phyloP scores from a whole-genome alignment of 2,888 invertebrate species.

The Mystacides longicornis region DNA sequence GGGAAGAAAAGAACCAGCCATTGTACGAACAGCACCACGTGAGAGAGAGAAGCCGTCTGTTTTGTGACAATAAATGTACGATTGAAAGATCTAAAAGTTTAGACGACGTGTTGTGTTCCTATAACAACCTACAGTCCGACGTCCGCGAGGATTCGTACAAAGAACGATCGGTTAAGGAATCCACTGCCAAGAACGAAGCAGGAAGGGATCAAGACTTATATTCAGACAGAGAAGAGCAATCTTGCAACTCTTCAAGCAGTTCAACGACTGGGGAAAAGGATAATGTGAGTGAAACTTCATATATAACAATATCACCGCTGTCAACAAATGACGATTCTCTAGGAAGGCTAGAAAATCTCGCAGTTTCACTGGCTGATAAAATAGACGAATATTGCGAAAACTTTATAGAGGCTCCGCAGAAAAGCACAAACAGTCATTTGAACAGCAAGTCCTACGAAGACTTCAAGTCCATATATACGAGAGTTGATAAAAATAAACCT shows the following conservation, averaged over 20 bases:
- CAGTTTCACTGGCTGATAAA: constrained; percentile 47
- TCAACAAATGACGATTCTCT: constrained; percentile 43
- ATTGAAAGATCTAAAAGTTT: not conserved
- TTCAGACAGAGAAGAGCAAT: constrained; percentile 38
- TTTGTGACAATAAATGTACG: not conserved
- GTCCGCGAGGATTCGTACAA: not conserved
- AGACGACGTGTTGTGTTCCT: not conserved
- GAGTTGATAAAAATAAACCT: constrained; percentile 47
- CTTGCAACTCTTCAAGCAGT: constrained; percentile 35
- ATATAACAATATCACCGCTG: constrained; percentile 47
- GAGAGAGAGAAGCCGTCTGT: constrained; percentile 29
- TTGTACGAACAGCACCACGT: no score
- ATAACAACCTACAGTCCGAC: not conserved
- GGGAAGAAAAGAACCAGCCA: constrained; percentile 29
- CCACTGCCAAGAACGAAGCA: not conserved
- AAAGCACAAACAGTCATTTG: constrained; percentile 18
- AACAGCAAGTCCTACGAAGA: constrained; percentile 36
- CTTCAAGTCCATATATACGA: constrained; percentile 38
- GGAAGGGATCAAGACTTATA: constrained; percentile 33
- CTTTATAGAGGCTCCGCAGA: constrained; percentile 32
- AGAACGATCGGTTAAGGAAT: not conserved
- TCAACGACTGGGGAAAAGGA: constrained; percentile 31
- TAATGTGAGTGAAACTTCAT: constrained; percentile 41
- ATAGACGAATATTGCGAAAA: constrained; percentile 48
- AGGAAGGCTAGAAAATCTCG: constrained; percentile 44